Base-by-base conservation (phyloP, 2,888 invertebrate species). In the Lochmaea capreae region DNA sequence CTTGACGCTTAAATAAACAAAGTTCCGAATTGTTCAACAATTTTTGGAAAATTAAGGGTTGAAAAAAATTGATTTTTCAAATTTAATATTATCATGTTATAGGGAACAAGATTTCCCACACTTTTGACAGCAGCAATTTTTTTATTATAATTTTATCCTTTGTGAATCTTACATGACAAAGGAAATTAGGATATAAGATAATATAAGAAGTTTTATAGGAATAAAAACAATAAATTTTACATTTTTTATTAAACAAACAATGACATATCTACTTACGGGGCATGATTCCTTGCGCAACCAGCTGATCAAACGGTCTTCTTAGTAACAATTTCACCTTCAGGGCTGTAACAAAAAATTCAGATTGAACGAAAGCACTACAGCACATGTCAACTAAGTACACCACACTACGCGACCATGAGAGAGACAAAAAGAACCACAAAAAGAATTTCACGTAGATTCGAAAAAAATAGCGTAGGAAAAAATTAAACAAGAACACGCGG, bases 281-380 rank as follows among this genome's bases (percentile, higher is more conserved):
- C 93, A 98, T 96, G 86, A 99, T 98, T 88, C 98, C 98, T 91
- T 98, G 97, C 82, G 96, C 97, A 83, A 98, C 97, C 83, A 98
- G 92, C 89, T 98, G 97, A 88, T 94, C 96, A 87, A 97, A 93
- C 77, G 98, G 97, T 85, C 97, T 91, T 87, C 98, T 91, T 88
- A 97, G 92, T 94, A 97, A 95, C 89, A 98, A 90, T 90, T 98
- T 98, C 88, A 97, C 95, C 91, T 98, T 97, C 86, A 98, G 91
- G 85, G 98, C 98, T 98, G 93, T 80, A 93, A 91, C 87, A 87
- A 85, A 88, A 71, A 76, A 63, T 65, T 67, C 58, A 73, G 22
- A 83, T 42, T 68, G 70, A 71, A 26, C 67, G 14, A 68, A 49
- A 63, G 4, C 39, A 65, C 22, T n/a, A 9, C 57, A 14, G 67